Evolutionary conservation across 23 tunicate genomes (phyloP), one percentile per base, ranked within the genome.

Genomic region (Trididemnum miniatum): DNA sequence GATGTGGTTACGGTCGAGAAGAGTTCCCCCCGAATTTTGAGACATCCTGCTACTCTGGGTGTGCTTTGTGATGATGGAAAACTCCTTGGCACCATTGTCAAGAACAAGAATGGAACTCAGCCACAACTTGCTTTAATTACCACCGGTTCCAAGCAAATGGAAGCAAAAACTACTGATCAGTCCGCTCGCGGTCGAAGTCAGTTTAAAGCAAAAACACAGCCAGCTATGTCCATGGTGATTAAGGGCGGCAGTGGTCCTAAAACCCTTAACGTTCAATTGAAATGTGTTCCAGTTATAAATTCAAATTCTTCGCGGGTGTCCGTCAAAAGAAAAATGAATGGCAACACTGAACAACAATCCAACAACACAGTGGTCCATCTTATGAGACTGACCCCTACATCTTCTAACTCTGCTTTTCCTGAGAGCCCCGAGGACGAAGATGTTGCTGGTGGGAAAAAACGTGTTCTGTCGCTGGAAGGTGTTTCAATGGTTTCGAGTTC

Each of bases 1-100:
- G 97, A 91, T 37, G 97, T 91, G 32, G 97, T 91, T 9, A 91
- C 97, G 5, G 97, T 91, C 2, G 90, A 86, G 34, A 81, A 74
- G 20, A 67, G 52, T 20, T 35, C 78, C 0, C 65, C 51, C 29
- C 34, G 51, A 28, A 65, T 26, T 32, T 1, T 75, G 20, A 82
- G 34, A 63, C 29, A 52, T 30, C 33, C 78, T 0, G 44, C 85
- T 20, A 81, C 77, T 3, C 52, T 89, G 1, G 71, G 69, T 71
- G 85, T 83, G 20, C 38, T 83, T 27, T 76, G 78, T 1, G 66
- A 77, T 23, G 87, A 82, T 0, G 82, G 79, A 51, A 90, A 90
- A 40, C 51, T 84, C 15, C 69, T 90, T 20, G 89, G 84, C 27
- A 84, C 89, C 26, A 77, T 90, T 4, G 89, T 90, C 65, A 63